A percentile compares a stretch with the other conserved stretches of the same genome.
These are phyloP conservation scores for Cottus gobio DNA, from an alignment of 2,113 vertebrate species.

Conservation along the genomic window DNA sequence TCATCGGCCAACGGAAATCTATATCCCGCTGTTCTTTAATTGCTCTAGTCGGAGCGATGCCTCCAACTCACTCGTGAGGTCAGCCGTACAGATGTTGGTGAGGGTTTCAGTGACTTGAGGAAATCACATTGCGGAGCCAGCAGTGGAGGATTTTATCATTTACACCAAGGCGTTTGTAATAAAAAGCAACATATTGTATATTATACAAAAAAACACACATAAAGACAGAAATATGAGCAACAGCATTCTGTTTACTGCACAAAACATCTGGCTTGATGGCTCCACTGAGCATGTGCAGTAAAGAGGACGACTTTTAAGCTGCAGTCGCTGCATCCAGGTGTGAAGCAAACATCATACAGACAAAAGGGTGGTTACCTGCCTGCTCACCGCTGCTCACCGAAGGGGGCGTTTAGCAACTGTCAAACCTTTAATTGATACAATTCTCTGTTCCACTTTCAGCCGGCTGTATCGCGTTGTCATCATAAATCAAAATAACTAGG, in stretches of 20 bases:
- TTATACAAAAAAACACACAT: neutral
- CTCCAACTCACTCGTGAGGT: slow-evolving; percentile 59
- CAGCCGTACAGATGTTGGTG: slow-evolving; percentile 50
- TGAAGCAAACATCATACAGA: neutral
- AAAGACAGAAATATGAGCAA: neutral
- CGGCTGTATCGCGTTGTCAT: neutral
- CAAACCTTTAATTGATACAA: neutral
- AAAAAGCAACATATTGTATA: neutral
- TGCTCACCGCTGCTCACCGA: neutral
- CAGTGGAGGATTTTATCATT: slow-evolving; percentile 1
- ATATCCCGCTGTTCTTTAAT: slow-evolving; percentile 71
- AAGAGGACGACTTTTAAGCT: neutral
- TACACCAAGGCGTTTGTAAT: neutral
- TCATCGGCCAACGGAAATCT: slow-evolving; percentile 67
- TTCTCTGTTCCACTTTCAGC: neutral
- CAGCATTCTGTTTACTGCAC: neutral
- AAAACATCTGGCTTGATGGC: neutral
- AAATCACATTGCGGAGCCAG: slow-evolving; percentile 38
- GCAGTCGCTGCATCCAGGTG: neutral
- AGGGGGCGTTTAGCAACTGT: neutral
- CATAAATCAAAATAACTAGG: neutral
- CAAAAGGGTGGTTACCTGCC: too few species aligned
- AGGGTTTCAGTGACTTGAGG: slow-evolving; percentile 43
- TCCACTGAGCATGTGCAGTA: slow-evolving; percentile 12
- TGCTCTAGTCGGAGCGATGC: slow-evolving; percentile 53